phyloP scores from a whole-genome alignment of 2,113 vertebrate genomes.

The Corythornis vintsioides region DNA sequence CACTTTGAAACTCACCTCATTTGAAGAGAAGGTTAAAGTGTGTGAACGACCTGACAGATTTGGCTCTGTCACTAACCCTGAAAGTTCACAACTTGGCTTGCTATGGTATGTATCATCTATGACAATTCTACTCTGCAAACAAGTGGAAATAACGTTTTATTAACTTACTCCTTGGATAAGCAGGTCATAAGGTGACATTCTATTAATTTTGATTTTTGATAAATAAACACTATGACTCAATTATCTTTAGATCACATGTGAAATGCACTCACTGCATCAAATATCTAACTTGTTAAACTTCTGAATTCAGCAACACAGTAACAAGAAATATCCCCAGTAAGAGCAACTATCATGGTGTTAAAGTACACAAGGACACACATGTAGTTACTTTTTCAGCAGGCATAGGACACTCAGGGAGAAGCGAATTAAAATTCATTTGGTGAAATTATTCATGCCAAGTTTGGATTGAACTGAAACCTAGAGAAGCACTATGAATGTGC shows the following conservation, averaged over 20 bases:
- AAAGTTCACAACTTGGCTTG: slow-evolving; percentile 88
- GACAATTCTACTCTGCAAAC: slow-evolving; percentile 93
- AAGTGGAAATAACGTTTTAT: slow-evolving; percentile 87
- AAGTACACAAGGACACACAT: background rate
- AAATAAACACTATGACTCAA: background rate
- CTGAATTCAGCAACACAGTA: background rate
- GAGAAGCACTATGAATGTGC: background rate
- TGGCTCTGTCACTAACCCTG: slow-evolving; percentile 92
- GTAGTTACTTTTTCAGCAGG: background rate
- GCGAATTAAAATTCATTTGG: background rate
- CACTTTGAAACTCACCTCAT: slow-evolving; percentile 88
- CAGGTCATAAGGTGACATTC: slow-evolving; percentile 62
- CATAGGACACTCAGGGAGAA: background rate
- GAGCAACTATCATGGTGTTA: background rate
- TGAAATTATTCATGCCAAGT: background rate
- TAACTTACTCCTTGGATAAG: slow-evolving; percentile 75
- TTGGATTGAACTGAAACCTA: background rate
- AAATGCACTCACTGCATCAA: background rate
- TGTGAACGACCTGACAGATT: slow-evolving; percentile 92
- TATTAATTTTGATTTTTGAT: background rate
- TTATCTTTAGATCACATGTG: background rate
- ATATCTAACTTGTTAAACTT: background rate
- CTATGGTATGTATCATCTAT: slow-evolving; percentile 90
- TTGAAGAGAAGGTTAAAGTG: slow-evolving; percentile 95
- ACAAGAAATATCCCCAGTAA: background rate